These are phyloP conservation scores for Chironex yamaguchii DNA, from an alignment of 30 jellyfish, hydroid and myxozoan genomes.

Conservation along the genomic window DNA sequence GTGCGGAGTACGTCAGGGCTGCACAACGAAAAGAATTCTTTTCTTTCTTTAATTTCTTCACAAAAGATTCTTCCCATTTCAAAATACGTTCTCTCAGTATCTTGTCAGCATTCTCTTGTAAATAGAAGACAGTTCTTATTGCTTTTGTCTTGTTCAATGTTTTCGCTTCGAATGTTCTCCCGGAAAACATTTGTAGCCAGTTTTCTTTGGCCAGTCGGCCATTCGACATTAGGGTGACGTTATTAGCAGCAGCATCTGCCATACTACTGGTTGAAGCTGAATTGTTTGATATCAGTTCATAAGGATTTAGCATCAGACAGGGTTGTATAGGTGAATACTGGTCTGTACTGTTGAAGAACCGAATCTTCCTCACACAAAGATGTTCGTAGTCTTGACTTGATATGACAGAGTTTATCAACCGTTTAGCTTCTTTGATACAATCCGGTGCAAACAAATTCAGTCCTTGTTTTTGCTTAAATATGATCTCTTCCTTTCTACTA, in stretches of 20 bases:
- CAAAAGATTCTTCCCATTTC: neutral
- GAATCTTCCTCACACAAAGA: constrained; percentile 3
- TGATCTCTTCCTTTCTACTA: constrained; percentile 50
- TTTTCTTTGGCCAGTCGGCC: neutral
- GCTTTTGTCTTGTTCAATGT: no score
- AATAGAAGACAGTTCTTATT: neutral
- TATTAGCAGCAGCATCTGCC: neutral
- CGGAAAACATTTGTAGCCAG: neutral
- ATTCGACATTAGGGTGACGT: neutral
- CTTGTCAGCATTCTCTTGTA: neutral
- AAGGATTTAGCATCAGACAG: constrained; percentile 59
- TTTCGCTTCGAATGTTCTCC: no score
- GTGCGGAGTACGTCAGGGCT: constrained; percentile 25
- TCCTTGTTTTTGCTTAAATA: constrained; percentile 32
- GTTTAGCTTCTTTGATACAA: constrained; percentile 41
- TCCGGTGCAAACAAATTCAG: neutral
- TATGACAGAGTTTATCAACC: neutral
- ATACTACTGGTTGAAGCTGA: neutral
- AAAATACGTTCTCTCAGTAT: neutral
- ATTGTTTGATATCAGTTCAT: neutral
- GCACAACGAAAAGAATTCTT: neutral
- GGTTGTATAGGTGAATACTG: neutral
- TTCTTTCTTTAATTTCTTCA: neutral
- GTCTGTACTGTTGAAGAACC: neutral
- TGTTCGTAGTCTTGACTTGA: constrained; percentile 19